Percentiles rank a stretch among this genome's conserved stretches.
Evolutionary conservation across 2,888 invertebrate species (phyloP).

Genomic region (Pseudococcus longispinus): DNA sequence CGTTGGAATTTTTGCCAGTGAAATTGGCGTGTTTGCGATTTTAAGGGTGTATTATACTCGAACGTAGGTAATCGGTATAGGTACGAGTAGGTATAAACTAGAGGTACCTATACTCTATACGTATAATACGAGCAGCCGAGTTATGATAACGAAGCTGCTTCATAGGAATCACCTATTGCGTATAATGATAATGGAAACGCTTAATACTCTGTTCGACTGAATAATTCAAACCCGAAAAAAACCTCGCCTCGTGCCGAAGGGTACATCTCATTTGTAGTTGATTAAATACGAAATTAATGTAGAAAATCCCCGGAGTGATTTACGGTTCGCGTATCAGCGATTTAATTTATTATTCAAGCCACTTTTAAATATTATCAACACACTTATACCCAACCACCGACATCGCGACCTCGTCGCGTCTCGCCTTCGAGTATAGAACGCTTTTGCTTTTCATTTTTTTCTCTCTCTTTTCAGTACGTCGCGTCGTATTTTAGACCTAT

Average conservation of each 20-base stretch:
- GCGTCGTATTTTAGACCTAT: not conserved
- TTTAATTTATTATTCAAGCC: slow-evolving; percentile 5
- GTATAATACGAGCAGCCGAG: not conserved
- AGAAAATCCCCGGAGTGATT: slow-evolving; percentile 12
- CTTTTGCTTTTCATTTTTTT: not conserved
- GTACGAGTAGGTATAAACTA: not conserved
- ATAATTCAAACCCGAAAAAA: not conserved
- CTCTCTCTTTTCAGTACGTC: not conserved
- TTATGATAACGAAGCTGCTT: not conserved
- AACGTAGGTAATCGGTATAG: not conserved
- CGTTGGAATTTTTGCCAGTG: not conserved
- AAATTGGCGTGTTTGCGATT: not conserved
- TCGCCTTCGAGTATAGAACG: not conserved
- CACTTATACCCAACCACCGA: not conserved
- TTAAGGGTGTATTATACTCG: not conserved
- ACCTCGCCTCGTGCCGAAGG: not conserved
- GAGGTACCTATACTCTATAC: not conserved
- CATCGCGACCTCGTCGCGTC: not conserved
- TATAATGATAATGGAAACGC: slow-evolving; percentile 11
- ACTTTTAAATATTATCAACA: slow-evolving; percentile 16
- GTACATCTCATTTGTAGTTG: slow-evolving; percentile 18
- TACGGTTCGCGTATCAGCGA: not conserved
- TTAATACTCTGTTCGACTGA: slow-evolving; percentile 2
- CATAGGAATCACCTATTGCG: not conserved
- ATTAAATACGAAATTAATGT: slow-evolving; percentile 22